These are phyloP conservation scores for Caenorhabditis wallacei DNA, from an alignment of 2,888 invertebrate species.

Conservation along the genomic window DNA sequence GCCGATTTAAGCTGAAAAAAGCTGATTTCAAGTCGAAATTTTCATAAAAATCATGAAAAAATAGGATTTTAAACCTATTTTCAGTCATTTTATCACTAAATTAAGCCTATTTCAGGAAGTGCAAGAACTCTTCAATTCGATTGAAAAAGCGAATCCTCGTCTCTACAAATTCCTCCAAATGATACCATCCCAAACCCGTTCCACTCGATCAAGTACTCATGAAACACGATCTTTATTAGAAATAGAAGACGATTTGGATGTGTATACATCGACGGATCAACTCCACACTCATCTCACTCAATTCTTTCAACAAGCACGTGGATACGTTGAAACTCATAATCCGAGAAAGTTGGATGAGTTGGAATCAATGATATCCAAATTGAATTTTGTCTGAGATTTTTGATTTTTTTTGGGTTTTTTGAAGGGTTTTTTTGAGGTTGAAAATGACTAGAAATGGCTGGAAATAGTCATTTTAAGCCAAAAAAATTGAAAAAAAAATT, in stretches of 20 bases:
- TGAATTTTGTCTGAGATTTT: conserved; percentile 44
- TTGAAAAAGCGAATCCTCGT: conserved; percentile 55
- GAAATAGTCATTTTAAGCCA: too few relatives aligned
- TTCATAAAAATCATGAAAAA: too few relatives aligned
- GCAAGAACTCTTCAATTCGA: conserved; percentile 55
- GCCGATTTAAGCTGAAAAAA: too few relatives aligned
- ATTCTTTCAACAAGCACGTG: conserved; percentile 49
- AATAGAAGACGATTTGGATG: conserved; percentile 44
- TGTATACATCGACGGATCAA: conserved; percentile 7
- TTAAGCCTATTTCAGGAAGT: conserved; percentile 34
- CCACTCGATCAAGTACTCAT: conserved; percentile 20
- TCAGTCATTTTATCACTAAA: not conserved
- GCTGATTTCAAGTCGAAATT: too few relatives aligned
- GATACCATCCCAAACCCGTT: conserved; percentile 26
- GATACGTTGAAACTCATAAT: conserved; percentile 41
- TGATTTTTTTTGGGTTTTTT: not conserved
- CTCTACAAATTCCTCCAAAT: conserved; percentile 49
- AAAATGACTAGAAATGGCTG: too few relatives aligned
- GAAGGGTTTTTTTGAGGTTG: not conserved
- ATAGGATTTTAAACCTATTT: too few relatives aligned
- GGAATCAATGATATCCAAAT: conserved; percentile 49
- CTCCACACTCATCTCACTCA: conserved; percentile 26
- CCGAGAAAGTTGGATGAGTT: conserved; percentile 54
- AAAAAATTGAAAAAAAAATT: conserved; percentile 5
- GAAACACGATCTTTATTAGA: conserved; percentile 15